Conservation (phyloP, 2,888 invertebrate species). For the Gari tellinella region DNA sequence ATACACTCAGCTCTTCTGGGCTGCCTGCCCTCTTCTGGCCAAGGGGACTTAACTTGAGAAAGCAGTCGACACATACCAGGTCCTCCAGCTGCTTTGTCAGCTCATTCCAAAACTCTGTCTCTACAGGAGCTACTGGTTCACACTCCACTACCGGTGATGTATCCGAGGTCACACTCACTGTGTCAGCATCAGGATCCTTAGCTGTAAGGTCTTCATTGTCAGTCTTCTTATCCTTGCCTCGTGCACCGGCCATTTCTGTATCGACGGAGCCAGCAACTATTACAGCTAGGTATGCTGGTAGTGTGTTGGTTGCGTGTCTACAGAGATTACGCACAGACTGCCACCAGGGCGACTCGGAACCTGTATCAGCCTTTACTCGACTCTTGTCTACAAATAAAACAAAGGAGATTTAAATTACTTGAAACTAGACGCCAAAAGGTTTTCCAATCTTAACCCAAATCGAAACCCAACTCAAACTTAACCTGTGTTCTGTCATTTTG, state of each 20-base stretch:
- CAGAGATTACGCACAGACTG: conserved; percentile 90
- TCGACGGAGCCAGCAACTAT: conserved; percentile 92
- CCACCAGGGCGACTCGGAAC: conserved; percentile 93
- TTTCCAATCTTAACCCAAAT: too few species aligned
- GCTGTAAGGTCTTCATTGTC: conserved; percentile 21
- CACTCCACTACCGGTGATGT: conserved; percentile 87
- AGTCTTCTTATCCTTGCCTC: not conserved
- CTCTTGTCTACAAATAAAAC: conserved; percentile 79
- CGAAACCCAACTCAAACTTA: too few species aligned
- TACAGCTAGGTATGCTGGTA: conserved; percentile 92
- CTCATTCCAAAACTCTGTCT: conserved; percentile 94
- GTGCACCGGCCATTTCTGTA: conserved; percentile 58
- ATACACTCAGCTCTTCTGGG: conserved; percentile 72
- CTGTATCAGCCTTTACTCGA: conserved; percentile 88
- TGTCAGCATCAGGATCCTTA: conserved; percentile 79
- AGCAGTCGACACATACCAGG: conserved; percentile 87
- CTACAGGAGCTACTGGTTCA: conserved; percentile 89
- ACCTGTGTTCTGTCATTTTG: too few species aligned
- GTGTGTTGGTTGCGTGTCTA: conserved; percentile 90
- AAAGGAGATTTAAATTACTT: too few species aligned
- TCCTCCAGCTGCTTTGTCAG: conserved; percentile 95
- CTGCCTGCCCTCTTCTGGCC: conserved; percentile 32
- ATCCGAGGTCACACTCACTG: conserved; percentile 61
- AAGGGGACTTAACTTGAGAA: conserved; percentile 69
- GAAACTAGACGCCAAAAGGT: too few species aligned